A percentile compares a stretch with the other conserved stretches of the same genome.
These are phyloP conservation scores for Hemiprocne comata DNA, from an alignment of 2,113 vertebrate genomes.

Conservation along the genomic window DNA sequence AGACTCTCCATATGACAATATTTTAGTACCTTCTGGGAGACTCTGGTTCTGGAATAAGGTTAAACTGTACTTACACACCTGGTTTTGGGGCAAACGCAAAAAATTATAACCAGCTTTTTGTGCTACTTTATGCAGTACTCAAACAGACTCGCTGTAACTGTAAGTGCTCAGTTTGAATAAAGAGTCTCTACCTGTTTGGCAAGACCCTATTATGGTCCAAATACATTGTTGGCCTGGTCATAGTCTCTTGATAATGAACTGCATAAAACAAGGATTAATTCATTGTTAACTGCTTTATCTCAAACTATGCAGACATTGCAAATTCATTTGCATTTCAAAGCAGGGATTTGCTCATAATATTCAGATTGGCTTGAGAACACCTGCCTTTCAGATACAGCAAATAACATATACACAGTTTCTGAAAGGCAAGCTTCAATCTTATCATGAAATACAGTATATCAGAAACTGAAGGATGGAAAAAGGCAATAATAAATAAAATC, in stretches of 20 bases:
- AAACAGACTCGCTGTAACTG: background rate
- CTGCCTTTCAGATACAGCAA: conserved; percentile 74
- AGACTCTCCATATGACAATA: background rate
- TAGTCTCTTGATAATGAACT: conserved; percentile 72
- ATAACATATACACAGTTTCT: conserved; percentile 46
- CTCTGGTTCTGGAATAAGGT: background rate
- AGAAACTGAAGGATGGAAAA: background rate
- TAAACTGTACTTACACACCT: background rate
- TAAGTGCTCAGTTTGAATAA: background rate
- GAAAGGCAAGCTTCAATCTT: conserved; percentile 37
- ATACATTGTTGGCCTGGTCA: conserved; percentile 57
- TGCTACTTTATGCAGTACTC: background rate
- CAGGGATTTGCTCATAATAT: conserved; percentile 77
- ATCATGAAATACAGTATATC: conserved; percentile 26
- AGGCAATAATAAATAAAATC: background rate
- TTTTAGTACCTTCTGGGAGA: background rate
- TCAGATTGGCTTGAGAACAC: conserved; percentile 75
- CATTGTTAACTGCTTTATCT: conserved; percentile 82
- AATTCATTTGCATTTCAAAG: conserved; percentile 82
- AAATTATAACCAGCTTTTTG: background rate
- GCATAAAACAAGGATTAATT: conserved; percentile 80
- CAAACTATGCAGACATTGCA: conserved; percentile 69
- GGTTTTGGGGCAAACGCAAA: background rate
- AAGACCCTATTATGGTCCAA: conserved; percentile 58
- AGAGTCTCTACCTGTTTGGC: conserved; percentile 67